These are phyloP conservation scores for Scatophagus argus DNA, from an alignment of 2,113 vertebrate genomes.

Conservation along the genomic window DNA sequence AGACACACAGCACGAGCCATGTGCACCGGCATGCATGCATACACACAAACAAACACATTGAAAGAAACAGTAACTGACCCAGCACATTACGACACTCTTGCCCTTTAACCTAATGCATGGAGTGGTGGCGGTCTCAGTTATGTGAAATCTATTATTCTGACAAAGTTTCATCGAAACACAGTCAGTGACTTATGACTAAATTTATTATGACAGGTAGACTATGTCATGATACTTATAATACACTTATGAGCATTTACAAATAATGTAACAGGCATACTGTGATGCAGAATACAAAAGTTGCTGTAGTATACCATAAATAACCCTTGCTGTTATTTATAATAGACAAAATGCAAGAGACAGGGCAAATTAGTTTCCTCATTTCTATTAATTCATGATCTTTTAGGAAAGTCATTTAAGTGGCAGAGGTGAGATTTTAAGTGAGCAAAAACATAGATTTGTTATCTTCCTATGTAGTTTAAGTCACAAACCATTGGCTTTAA, in stretches of 20 bases:
- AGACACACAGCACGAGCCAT: neutral
- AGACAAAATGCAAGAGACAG: neutral
- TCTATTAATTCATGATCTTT: neutral
- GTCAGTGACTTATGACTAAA: neutral
- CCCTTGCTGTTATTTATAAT: neutral
- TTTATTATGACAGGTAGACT: neutral
- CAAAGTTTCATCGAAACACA: neutral
- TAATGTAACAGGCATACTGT: too few relatives aligned
- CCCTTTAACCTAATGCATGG: neutral
- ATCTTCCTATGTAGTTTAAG: neutral
- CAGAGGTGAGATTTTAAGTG: neutral
- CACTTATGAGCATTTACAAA: neutral
- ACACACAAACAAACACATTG: neutral
- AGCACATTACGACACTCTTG: neutral
- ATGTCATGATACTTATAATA: neutral
- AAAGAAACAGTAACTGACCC: neutral
- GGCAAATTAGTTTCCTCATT: neutral
- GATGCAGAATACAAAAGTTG: neutral
- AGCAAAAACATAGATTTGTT: neutral
- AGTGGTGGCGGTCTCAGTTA: neutral
- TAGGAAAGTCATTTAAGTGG: neutral
- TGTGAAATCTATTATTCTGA: neutral
- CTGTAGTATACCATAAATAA: slow-evolving; percentile 9
- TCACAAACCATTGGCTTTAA: neutral
- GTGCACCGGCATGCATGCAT: neutral